phyloP scores from a whole-genome alignment of 2,888 invertebrate species.

The Cabera pusaria region DNA sequence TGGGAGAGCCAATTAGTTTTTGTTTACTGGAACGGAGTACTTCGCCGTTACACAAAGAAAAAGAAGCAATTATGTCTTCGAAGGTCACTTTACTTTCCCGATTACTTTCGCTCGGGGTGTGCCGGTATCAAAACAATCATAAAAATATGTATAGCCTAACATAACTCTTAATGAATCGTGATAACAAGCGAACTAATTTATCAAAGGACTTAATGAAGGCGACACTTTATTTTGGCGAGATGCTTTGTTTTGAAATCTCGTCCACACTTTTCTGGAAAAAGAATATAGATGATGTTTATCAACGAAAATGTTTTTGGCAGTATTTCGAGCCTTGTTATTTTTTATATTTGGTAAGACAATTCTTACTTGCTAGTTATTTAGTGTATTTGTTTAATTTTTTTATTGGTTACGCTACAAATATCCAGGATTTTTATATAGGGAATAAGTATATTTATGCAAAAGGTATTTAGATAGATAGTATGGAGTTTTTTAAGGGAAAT shows the following conservation, averaged over 20 bases:
- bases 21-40: slow-evolving; percentile 47
- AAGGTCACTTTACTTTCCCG: slow-evolving; percentile 71
- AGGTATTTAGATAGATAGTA: too few species aligned
- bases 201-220: slow-evolving; percentile 21
- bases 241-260: slow-evolving; percentile 8
- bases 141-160: slow-evolving; percentile 27
- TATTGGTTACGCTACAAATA: too few species aligned
- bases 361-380: too few species aligned
- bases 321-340: too few species aligned
- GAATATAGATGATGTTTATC: neutral
- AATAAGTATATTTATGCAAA: too few species aligned
- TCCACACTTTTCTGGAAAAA: neutral
- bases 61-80: slow-evolving; percentile 61
- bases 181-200: slow-evolving; percentile 28
- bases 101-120: slow-evolving; percentile 64
- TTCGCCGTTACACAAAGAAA: slow-evolving; percentile 47
- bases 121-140: slow-evolving; percentile 45
- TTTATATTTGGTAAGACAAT: too few species aligned
- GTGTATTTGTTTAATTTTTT: too few species aligned
- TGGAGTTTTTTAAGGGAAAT: too few species aligned
- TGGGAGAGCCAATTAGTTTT: slow-evolving; percentile 45
- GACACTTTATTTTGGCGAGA: slow-evolving; percentile 10
- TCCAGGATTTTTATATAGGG: too few species aligned
- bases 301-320: too few species aligned
- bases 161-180: slow-evolving; percentile 24